Percentiles rank a stretch among this genome's conserved stretches.
phyloP scores from a whole-genome alignment of 2,113 vertebrate species.

The Ptilonorhynchus violaceus region DNA sequence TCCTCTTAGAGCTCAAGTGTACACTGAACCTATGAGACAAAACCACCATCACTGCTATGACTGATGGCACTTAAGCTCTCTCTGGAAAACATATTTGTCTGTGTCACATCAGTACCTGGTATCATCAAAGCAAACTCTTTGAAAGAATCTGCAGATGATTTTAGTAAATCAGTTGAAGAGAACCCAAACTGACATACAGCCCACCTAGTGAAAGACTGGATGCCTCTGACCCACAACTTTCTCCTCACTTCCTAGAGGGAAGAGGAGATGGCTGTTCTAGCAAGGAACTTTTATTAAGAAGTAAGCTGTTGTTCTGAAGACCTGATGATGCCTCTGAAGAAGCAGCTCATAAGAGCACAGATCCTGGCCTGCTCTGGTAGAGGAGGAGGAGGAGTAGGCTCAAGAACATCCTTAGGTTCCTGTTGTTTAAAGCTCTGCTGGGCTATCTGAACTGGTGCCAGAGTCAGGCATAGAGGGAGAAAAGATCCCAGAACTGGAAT shows the following conservation, averaged over 20 bases:
- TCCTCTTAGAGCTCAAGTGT: not conserved
- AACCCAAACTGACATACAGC: not conserved
- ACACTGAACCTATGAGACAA: not conserved
- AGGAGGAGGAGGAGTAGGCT: not conserved
- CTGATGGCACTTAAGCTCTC: not conserved
- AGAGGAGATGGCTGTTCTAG: not conserved
- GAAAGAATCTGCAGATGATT: not conserved
- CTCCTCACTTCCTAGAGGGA: not conserved
- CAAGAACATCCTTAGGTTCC: not conserved
- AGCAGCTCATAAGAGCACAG: not conserved
- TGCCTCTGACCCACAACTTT: not conserved
- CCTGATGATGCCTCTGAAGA: fast-evolving
- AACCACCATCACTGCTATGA: not conserved
- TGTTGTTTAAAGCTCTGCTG: not conserved
- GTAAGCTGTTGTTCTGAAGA: not conserved
- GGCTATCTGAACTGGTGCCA: not conserved
- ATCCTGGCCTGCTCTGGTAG: not conserved
- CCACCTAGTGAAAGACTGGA: not conserved
- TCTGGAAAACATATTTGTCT: not conserved
- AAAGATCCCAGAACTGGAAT: not conserved
- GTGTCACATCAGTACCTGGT: not conserved
- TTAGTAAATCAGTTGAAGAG: not conserved
- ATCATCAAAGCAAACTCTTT: not conserved
- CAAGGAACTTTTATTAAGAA: not conserved
- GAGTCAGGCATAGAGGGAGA: not conserved